These are phyloP conservation scores for Philopedon plagiatum DNA, from an alignment of 2,888 invertebrate species.

Conservation along the genomic window DNA sequence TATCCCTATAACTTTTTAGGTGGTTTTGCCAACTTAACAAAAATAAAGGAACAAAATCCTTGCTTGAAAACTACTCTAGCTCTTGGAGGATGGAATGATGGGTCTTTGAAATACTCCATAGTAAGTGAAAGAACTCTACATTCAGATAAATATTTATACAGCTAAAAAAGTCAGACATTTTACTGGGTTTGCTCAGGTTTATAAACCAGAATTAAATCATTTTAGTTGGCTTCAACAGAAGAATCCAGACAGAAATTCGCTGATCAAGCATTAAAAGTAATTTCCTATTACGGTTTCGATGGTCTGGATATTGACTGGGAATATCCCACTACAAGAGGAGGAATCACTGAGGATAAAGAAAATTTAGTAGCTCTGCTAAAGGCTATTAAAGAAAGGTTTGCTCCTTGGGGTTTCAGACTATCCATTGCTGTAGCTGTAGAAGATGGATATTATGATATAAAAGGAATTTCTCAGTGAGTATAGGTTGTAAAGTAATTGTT, in stretches of 20 bases:
- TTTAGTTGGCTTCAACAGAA: slow-evolving; percentile 67
- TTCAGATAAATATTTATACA: background rate
- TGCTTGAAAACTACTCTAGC: slow-evolving; percentile 73
- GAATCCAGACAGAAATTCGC: slow-evolving; percentile 66
- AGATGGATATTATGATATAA: slow-evolving; percentile 49
- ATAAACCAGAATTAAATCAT: background rate
- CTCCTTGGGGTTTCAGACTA: slow-evolving; percentile 66
- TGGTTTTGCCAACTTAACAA: slow-evolving; percentile 72
- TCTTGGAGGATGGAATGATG: slow-evolving; percentile 79
- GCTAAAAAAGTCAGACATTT: no score
- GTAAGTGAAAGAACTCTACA: slow-evolving; percentile 55
- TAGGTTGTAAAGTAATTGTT: no score
- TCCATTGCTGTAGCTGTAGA: slow-evolving; percentile 70
- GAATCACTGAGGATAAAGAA: slow-evolving; percentile 62
- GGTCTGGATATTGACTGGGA: slow-evolving; percentile 84
- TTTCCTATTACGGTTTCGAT: slow-evolving; percentile 74
- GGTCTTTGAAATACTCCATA: slow-evolving; percentile 67
- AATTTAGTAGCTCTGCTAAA: slow-evolving; percentile 63
- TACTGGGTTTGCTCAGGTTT: no score
- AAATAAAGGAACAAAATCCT: slow-evolving; percentile 71
- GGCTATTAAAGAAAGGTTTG: slow-evolving; percentile 66
- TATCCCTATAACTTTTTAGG: slow-evolving; percentile 68
- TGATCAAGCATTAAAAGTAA: slow-evolving; percentile 61
- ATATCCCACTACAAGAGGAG: slow-evolving; percentile 75
- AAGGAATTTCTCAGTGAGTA: slow-evolving; percentile 63